These are phyloP conservation scores for Philotrypesis tridentata DNA, from an alignment of 1,140 invertebrate species.

Conservation along the genomic window DNA sequence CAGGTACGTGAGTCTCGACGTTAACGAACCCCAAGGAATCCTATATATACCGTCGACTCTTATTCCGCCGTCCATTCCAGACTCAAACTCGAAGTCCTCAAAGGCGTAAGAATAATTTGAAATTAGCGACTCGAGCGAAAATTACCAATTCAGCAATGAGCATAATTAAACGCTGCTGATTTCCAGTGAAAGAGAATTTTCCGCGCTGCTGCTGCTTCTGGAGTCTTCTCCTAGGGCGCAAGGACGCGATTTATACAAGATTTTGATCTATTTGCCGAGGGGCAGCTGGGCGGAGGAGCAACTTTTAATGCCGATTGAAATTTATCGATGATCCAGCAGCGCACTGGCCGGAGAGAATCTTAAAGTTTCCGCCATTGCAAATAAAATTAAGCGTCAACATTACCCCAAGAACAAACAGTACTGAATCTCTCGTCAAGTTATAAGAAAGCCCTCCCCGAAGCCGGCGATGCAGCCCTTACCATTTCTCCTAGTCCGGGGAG, in stretches of 20 bases:
- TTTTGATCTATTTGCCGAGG: not conserved
- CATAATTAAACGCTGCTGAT: slow-evolving; percentile 26
- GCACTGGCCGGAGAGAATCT: no score
- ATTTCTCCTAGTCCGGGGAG: no score
- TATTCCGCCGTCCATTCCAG: not conserved
- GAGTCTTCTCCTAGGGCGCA: slow-evolving; percentile 4
- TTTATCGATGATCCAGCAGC: not conserved
- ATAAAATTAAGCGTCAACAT: no score
- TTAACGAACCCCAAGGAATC: slow-evolving; percentile 23
- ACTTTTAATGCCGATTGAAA: not conserved
- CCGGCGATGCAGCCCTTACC: not conserved
- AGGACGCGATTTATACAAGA: not conserved
- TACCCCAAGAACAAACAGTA: no score
- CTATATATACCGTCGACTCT: not conserved
- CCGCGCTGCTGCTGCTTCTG: not conserved
- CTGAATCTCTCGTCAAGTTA: not conserved
- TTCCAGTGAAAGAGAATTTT: slow-evolving; percentile 16
- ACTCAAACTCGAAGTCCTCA: slow-evolving; percentile 35
- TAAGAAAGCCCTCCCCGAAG: not conserved
- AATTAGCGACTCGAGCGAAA: slow-evolving; percentile 33
- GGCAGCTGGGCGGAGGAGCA: no score
- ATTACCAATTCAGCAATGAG: slow-evolving; percentile 34
- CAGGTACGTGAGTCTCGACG: slow-evolving; percentile 28
- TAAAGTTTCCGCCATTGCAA: no score
- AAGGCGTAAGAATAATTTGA: slow-evolving; percentile 38